phyloP scores from a whole-genome alignment of 2,113 vertebrate genomes.

The Apistogramma diplotaenia region DNA sequence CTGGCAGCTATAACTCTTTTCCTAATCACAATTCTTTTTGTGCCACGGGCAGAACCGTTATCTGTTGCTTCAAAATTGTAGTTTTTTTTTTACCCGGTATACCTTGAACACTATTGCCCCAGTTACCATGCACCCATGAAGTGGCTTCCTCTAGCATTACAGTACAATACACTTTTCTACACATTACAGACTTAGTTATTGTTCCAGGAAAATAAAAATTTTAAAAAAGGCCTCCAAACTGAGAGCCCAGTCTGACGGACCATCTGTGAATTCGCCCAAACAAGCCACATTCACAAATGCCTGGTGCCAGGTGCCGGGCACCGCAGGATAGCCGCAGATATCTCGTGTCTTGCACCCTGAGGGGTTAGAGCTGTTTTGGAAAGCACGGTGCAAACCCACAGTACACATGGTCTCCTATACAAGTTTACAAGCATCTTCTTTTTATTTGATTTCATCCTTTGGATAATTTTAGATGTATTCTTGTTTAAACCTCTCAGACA shows the following conservation, averaged over 20 bases:
- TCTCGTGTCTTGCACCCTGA: neutral
- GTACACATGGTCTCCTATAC: neutral
- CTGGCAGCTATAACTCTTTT: constrained; percentile 25
- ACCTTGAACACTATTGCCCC: neutral
- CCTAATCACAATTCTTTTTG: constrained; percentile 29
- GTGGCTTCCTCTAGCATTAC: neutral
- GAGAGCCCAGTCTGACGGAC: neutral
- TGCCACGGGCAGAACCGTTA: constrained; percentile 29
- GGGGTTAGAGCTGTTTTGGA: neutral
- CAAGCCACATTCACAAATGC: neutral
- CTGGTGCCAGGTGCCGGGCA: neutral
- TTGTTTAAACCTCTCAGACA: neutral
- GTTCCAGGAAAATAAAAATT: neutral
- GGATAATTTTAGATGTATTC: neutral
- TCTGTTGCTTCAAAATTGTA: constrained; percentile 26
- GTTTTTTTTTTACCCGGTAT: neutral
- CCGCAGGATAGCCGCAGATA: neutral
- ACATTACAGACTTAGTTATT: neutral
- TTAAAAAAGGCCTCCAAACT: neutral
- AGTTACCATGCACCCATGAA: neutral
- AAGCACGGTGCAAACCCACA: neutral
- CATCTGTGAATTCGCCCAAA: neutral
- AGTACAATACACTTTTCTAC: neutral
- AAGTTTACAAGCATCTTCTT: neutral
- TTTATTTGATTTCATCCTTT: neutral